A percentile compares a stretch with the other conserved stretches of the same genome.
These are phyloP conservation scores for Sycophila sp. DNA, from an alignment of 1,140 invertebrate genomes.

Conservation along the genomic window DNA sequence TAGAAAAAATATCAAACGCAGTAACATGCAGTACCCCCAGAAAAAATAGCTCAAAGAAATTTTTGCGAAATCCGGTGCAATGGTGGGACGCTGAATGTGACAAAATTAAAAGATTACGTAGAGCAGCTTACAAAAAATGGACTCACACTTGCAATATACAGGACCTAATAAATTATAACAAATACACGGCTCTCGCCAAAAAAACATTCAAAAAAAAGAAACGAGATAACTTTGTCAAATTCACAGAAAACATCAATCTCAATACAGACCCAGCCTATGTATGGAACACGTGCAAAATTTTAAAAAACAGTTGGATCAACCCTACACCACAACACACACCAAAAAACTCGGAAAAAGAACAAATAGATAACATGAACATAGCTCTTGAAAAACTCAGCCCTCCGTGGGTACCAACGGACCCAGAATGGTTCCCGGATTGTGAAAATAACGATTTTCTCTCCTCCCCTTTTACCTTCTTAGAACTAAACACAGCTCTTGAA, in stretches of 20 bases:
- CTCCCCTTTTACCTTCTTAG: background rate
- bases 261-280: background rate
- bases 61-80: background rate
- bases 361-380: background rate
- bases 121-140: background rate
- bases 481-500: constrained; percentile 7
- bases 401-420: background rate
- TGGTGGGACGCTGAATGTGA: constrained; percentile 35
- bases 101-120: background rate
- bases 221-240: background rate
- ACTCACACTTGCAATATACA: constrained; percentile 1
- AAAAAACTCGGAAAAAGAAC: background rate
- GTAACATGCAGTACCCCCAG: constrained; percentile 5
- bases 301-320: constrained; percentile 5
- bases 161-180: constrained; percentile 1
- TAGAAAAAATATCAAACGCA: constrained; percentile 34
- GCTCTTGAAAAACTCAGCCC: background rate
- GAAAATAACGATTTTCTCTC: background rate
- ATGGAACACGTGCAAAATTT: background rate
- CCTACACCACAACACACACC: background rate
- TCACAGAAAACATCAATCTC: background rate
- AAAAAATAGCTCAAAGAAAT: constrained; percentile 15
- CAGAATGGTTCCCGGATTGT: background rate
- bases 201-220: constrained; percentile 10
- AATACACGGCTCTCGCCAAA: background rate